Evolutionary conservation across 1,140 invertebrate genomes (phyloP).

Genomic region (Drosophila miranda): DNA sequence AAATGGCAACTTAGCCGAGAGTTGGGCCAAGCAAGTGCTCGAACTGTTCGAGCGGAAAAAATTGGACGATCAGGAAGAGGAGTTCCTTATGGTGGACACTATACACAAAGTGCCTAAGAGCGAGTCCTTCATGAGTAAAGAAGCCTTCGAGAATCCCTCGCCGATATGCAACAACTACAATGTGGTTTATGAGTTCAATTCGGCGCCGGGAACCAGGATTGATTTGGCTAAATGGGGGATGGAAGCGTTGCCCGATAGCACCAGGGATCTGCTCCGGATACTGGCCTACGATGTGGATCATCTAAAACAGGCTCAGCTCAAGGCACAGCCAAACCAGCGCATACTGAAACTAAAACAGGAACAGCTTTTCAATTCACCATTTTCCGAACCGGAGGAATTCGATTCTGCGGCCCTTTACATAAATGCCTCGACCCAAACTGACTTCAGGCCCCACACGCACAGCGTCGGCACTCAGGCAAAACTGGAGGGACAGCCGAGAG

Average conservation of each 20-base stretch:
- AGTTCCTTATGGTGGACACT: conserved; percentile 55
- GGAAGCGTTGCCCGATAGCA: conserved; percentile 35
- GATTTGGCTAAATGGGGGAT: conserved; percentile 55
- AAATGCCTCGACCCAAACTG: conserved; percentile 41
- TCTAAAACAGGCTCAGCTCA: conserved; percentile 25
- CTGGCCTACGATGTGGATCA: conserved; percentile 40
- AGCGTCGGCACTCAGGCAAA: conserved; percentile 33
- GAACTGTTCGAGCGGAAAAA: conserved; percentile 1
- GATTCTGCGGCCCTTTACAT: conserved; percentile 21
- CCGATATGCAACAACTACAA: conserved; percentile 58
- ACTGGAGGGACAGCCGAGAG: background rate
- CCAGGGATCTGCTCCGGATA: conserved; percentile 36
- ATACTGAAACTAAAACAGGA: conserved; percentile 38
- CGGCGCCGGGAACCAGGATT: conserved; percentile 32
- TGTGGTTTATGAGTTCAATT: conserved; percentile 62
- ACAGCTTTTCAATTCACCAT: background rate
- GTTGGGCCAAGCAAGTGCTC: conserved; percentile 24
- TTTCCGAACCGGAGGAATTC: conserved; percentile 15
- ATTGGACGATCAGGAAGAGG: conserved; percentile 9
- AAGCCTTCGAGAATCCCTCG: conserved; percentile 54
- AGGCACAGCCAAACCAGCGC: conserved; percentile 29
- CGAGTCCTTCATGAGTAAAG: conserved; percentile 13
- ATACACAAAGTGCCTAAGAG: conserved; percentile 37
- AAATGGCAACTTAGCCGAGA: conserved; percentile 26
- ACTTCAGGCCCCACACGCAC: background rate